Conservation (phyloP, 2,888 invertebrate genomes). For the Athrips mouffetella region DNA sequence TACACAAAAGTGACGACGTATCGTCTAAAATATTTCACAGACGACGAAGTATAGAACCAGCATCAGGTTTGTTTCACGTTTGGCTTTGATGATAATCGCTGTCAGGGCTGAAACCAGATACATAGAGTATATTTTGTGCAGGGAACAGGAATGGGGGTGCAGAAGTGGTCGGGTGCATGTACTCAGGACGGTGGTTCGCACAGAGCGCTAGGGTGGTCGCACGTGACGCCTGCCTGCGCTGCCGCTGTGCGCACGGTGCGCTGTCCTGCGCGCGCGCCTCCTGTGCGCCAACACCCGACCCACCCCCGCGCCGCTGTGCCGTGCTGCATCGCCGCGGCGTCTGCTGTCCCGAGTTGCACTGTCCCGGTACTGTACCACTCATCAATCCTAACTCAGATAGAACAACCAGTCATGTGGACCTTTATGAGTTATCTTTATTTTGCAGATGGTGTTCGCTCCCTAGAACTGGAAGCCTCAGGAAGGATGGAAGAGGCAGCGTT, state of each 20-base stretch:
- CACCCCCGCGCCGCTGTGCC: conserved; percentile 86
- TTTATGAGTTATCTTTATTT: too few relatives aligned
- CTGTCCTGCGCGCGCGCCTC: conserved; percentile 87
- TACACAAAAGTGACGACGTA: not conserved
- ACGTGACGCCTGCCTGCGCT: conserved; percentile 86
- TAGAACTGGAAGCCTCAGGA: conserved; percentile 45
- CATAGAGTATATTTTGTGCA: not conserved
- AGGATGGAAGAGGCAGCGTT: conserved; percentile 34
- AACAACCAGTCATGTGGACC: too few relatives aligned
- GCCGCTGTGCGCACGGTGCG: conserved; percentile 84
- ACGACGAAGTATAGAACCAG: not conserved
- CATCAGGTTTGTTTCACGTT: not conserved
- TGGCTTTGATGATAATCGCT: not conserved
- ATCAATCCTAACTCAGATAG: not conserved
- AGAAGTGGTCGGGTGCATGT: conserved; percentile 78
- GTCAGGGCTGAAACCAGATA: not conserved
- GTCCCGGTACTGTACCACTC: conserved; percentile 76
- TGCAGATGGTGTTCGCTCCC: conserved; percentile 49
- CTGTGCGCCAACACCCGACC: conserved; percentile 85
- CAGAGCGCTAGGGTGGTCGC: conserved; percentile 83
- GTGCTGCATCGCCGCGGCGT: conserved; percentile 81
- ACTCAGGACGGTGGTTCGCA: conserved; percentile 83
- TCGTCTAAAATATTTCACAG: not conserved
- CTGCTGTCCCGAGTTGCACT: conserved; percentile 89
- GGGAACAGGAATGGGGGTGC: not conserved